Evolutionary conservation across 1,140 invertebrate species (phyloP).

Genomic region (Rhyzopertha dominica): DNA sequence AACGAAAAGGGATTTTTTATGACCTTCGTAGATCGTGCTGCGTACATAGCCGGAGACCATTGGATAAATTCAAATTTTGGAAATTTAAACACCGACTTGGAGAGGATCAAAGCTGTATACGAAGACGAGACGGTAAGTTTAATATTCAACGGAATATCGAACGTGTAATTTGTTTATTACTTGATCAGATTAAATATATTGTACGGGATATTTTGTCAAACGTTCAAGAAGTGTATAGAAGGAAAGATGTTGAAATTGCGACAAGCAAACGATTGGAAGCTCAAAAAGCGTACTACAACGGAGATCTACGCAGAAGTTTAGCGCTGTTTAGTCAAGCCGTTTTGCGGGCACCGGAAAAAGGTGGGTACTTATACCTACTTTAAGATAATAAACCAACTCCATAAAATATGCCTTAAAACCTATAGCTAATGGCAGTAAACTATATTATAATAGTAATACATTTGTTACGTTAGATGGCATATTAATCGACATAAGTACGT

Average conservation of each 20-base stretch:
- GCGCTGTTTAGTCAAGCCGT: conserved; percentile 57
- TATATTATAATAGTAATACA: too few relatives aligned
- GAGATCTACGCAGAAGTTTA: conserved; percentile 52
- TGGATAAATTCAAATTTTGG: conserved; percentile 54
- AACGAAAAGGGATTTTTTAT: conserved; percentile 56
- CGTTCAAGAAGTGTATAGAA: conserved; percentile 52
- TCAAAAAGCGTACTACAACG: conserved; percentile 45
- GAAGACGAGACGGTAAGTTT: conserved; percentile 49
- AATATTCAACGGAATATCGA: not conserved
- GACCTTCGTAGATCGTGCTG: conserved; percentile 51
- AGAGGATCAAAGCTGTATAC: conserved; percentile 50
- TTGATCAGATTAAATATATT: conserved; percentile 49
- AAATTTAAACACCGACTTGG: conserved; percentile 49
- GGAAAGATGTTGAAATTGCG: conserved; percentile 52
- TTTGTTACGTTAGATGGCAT: too few relatives aligned
- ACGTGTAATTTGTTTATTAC: conserved; percentile 32
- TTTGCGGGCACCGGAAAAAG: conserved; percentile 56
- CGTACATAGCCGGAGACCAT: conserved; percentile 42
- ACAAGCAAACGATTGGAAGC: conserved; percentile 48
- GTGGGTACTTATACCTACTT: conserved; percentile 19
- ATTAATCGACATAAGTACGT: too few relatives aligned
- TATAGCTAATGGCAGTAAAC: too few relatives aligned
- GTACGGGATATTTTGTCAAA: conserved; percentile 51
- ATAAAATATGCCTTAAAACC: too few relatives aligned
- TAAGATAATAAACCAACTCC: too few relatives aligned